These are phyloP conservation scores for Beroe forskalii DNA, from an alignment of 37 sponge, comb jelly and placozoan genomes.

Conservation along the genomic window DNA sequence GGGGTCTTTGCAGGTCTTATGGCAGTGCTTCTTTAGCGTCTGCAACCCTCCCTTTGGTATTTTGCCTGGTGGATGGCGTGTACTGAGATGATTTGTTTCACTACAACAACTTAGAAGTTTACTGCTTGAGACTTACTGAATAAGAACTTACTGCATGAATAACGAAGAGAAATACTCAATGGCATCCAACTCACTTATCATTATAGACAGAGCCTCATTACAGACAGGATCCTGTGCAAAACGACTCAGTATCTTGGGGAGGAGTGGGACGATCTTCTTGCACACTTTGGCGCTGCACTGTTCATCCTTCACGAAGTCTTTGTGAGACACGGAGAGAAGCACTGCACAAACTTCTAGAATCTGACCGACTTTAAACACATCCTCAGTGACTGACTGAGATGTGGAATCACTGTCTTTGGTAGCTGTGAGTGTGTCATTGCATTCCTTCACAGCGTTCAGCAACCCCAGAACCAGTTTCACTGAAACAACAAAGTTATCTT, in stretches of 20 bases:
- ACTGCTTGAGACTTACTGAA: no score
- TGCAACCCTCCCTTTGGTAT: not conserved
- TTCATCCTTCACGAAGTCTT: not conserved
- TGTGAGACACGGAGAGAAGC: not conserved
- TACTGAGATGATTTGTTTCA: no score
- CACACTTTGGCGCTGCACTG: not conserved
- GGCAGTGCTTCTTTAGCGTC: not conserved
- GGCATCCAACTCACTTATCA: conserved; percentile 30
- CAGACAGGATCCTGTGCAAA: not conserved
- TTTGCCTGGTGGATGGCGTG: not conserved
- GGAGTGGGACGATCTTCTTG: not conserved
- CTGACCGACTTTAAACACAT: not conserved
- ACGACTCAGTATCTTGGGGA: not conserved
- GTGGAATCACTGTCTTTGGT: not conserved
- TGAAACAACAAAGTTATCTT: no score
- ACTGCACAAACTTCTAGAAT: conserved; percentile 12
- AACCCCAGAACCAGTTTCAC: not conserved
- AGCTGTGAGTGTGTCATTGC: not conserved
- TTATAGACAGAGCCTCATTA: conserved; percentile 10
- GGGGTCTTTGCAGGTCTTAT: not conserved
- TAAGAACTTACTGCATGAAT: no score
- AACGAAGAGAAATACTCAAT: no score
- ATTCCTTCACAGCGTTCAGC: not conserved
- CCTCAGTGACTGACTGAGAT: not conserved
- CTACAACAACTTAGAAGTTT: no score